These are phyloP conservation scores for Hydractinia echinata DNA, from an alignment of 30 jellyfish, hydroid and myxozoan species.

Conservation along the genomic window DNA sequence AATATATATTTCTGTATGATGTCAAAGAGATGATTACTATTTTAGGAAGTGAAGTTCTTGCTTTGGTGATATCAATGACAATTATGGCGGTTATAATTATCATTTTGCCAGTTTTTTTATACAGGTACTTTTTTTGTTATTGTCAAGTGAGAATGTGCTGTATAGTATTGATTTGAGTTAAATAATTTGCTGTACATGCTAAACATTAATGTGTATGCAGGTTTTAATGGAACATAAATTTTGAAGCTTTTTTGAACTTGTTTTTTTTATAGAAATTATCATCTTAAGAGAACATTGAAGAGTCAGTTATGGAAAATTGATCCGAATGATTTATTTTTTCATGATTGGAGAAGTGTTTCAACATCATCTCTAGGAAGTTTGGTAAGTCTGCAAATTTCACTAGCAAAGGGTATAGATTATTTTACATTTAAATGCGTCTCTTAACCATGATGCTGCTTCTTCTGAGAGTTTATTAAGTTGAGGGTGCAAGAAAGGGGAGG, in stretches of 20 bases:
- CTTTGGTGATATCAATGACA: conserved; percentile 24
- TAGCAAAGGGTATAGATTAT: no score
- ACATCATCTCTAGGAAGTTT: conserved; percentile 84
- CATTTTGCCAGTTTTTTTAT: conserved; percentile 17
- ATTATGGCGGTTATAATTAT: conserved; percentile 14
- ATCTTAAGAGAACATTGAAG: neutral
- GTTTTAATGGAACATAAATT: neutral
- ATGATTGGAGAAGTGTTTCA: conserved; percentile 88
- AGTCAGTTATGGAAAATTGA: conserved; percentile 37
- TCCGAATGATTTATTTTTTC: conserved; percentile 42
- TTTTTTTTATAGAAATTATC: conserved; percentile 10
- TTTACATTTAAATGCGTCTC: no score
- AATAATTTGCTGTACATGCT: neutral
- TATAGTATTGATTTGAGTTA: neutral
- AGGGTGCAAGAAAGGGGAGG: no score
- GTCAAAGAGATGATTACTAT: neutral
- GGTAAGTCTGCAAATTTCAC: conserved; percentile 35
- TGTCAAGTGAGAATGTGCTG: neutral
- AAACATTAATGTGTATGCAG: no score
- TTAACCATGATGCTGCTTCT: no score
- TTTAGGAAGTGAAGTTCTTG: conserved; percentile 25
- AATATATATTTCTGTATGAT: neutral
- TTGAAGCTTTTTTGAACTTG: neutral
- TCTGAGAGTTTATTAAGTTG: no score
- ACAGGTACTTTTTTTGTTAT: conserved; percentile 21